phyloP scores from a whole-genome alignment of 2,888 invertebrate genomes.

The Drosophila glabriapex region DNA sequence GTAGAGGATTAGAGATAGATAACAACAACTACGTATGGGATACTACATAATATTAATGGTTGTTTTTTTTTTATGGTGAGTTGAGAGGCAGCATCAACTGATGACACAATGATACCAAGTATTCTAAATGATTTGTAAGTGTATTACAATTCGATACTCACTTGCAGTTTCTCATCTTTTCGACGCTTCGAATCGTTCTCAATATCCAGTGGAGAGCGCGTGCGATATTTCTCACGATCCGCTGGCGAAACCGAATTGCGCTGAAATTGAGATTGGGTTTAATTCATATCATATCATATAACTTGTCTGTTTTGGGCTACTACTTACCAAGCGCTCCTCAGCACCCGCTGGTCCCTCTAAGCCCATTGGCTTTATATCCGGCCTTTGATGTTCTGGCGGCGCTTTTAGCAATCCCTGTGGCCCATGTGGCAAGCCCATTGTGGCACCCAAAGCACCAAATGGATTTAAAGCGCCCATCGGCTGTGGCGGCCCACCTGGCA shows the following conservation, averaged over 20 bases:
- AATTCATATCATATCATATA: background rate
- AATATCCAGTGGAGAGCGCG: conserved; percentile 91
- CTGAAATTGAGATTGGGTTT: conserved; percentile 83
- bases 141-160: conserved; percentile 86
- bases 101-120: conserved; percentile 51
- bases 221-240: conserved; percentile 92
- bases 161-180: conserved; percentile 95
- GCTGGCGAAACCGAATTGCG: conserved; percentile 93
- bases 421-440: conserved; percentile 85
- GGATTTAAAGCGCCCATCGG: conserved; percentile 86
- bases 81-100: conserved; percentile 74
- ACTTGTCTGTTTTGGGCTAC: conserved; percentile 37
- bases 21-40: conserved; percentile 59
- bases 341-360: conserved; percentile 86
- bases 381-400: conserved; percentile 85
- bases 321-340: conserved; percentile 88
- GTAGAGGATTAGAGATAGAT: conserved; percentile 46
- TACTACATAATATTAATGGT: conserved; percentile 38
- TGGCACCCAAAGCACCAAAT: conserved; percentile 85
- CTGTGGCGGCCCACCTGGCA: conserved; percentile 88
- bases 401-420: conserved; percentile 85
- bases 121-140: conserved; percentile 30
- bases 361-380: conserved; percentile 85
- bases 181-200: conserved; percentile 92
- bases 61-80: conserved; percentile 59